phyloP scores from a whole-genome alignment of 2,797 vertebrate species.

The Salmo trutta region DNA sequence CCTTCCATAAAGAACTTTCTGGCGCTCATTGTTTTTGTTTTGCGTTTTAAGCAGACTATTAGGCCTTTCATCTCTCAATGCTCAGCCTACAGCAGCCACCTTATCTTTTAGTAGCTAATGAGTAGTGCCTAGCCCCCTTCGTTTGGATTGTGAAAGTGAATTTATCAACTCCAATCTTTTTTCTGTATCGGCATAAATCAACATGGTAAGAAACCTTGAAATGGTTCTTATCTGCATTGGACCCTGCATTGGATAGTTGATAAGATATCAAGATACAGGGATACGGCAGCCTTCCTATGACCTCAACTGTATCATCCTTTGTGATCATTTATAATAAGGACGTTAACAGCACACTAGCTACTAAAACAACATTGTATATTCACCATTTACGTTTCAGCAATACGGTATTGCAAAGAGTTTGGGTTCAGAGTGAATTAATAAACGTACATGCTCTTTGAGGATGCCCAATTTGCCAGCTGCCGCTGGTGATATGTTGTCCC shows the following conservation, averaged over 20 bases:
- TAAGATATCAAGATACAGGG: background rate
- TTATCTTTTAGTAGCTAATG: background rate
- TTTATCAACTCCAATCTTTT: background rate
- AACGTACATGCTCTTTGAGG: background rate
- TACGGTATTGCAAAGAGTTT: background rate
- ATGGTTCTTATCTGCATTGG: background rate
- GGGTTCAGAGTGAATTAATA: background rate
- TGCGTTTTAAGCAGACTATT: no score
- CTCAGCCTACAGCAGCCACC: background rate
- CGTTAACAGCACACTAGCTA: background rate
- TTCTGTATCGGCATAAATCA: background rate
- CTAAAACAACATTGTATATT: background rate
- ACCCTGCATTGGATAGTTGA: background rate
- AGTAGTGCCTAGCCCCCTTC: background rate
- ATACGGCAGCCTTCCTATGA: background rate
- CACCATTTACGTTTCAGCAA: background rate
- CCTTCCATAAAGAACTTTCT: background rate
- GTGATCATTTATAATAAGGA: background rate
- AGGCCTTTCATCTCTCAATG: background rate
- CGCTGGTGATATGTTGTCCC: background rate
- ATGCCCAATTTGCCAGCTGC: constrained; percentile 23
- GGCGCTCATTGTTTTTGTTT: background rate
- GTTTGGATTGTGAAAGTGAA: background rate
- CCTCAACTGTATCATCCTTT: background rate
- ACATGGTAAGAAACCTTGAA: background rate